These are phyloP conservation scores for Helobdella robusta DNA, from an alignment of 2,888 invertebrate species.

Conservation along the genomic window DNA sequence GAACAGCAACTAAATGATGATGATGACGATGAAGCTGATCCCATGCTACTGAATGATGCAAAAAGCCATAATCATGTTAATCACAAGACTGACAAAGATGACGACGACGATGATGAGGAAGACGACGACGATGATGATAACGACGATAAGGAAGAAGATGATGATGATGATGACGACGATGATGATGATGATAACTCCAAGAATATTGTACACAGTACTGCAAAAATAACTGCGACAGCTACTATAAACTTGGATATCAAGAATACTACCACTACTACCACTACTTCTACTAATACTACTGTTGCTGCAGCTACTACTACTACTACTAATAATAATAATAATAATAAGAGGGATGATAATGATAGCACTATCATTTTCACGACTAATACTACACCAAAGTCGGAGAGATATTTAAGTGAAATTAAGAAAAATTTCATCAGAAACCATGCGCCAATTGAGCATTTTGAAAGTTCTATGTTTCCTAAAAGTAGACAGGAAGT, in stretches of 20 bases:
- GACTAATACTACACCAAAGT: no score
- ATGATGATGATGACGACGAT: not conserved
- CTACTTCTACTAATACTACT: no score
- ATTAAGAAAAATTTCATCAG: no score
- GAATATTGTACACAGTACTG: constrained; percentile 6
- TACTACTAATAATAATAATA: no score
- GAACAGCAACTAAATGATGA: not conserved
- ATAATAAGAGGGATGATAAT: no score
- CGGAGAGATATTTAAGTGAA: no score
- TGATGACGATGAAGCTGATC: not conserved
- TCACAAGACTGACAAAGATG: not conserved
- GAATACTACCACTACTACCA: not conserved
- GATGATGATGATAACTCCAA: not conserved
- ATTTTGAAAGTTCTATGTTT: no score
- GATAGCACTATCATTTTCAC: not conserved
- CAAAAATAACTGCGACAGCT: not conserved
- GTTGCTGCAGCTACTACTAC: no score
- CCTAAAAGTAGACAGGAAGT: no score
- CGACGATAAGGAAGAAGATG: not conserved
- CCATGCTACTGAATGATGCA: not conserved
- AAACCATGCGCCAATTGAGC: no score
- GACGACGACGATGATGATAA: constrained; percentile 1
- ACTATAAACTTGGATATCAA: not conserved
- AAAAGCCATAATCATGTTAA: no score
- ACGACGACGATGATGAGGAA: constrained; percentile 4